Evolutionary conservation across 2,888 invertebrate genomes (phyloP), one percentile per base, ranked within the genome.

Genomic region (Tyria jacobaeae): DNA sequence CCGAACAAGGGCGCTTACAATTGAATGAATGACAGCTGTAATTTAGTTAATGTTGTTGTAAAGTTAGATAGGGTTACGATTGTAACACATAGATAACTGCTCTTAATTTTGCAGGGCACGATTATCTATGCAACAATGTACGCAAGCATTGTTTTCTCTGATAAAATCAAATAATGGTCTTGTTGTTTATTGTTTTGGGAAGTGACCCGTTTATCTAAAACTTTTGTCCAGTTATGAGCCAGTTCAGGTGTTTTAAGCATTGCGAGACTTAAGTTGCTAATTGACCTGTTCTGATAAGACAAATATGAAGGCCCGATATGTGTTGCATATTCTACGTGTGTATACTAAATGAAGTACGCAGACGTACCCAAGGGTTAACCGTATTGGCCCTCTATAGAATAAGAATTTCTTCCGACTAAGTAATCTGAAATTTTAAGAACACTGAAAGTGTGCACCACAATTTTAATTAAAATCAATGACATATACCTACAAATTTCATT

Each of bases 71-170:
- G 59, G 39, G 62, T 48, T 44, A 73, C 73, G 87, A 85, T 85
- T 75, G 84, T 75, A 78, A 81, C 77, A 84, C 72, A 77, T 79
- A 83, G 83, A 88, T 85, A 83, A 75, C 68, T 66, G 68, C 66
- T 76, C 79, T 79, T 68, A 79, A 77, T 80, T n/a, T 79, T 75
- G 77, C 79, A 76, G 73, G 72, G 66, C 73, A 58, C 31, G 57
- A 41, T 57, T 77, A 66, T 75, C 66, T 60, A 9, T 34, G 52
- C 60, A 62, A 47, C 52, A 57, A 66, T 64, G 48, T 62, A 56
- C 56, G 55, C 64, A 62, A 60, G 70, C 62, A 64, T 68, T 70
- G 67, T 67, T 68, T n/a, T n/a, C n/a, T n/a, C n/a, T 60, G 71
- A 78, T 78, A 68, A 66, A 51, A 78, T 75, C 69, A 58, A 57